Evolutionary conservation across 2,888 invertebrate genomes (phyloP).

Genomic region (Ametastegia equiseti): DNA sequence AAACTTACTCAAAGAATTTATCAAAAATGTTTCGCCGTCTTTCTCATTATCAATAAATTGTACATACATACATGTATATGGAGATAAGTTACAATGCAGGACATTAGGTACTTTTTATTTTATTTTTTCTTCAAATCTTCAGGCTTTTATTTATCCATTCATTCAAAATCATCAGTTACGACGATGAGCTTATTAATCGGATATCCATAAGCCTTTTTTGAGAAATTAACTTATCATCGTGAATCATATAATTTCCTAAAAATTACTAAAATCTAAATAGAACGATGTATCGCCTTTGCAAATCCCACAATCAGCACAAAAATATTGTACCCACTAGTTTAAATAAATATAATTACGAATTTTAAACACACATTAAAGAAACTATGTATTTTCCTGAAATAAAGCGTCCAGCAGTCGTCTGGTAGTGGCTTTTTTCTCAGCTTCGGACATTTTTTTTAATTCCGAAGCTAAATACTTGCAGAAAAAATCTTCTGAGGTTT

Average conservation of each 20-base stretch:
- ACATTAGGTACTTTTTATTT: too few species aligned
- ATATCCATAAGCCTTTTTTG: background rate
- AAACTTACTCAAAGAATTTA: background rate
- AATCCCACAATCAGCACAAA: background rate
- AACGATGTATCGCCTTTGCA: too few species aligned
- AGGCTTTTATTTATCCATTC: background rate
- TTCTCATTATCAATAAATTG: background rate
- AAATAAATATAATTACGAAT: background rate
- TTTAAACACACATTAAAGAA: background rate
- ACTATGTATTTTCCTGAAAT: background rate
- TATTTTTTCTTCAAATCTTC: background rate
- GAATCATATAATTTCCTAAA: too few species aligned
- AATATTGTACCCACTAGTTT: background rate
- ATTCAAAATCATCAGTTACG: background rate
- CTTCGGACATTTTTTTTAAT: constrained; percentile 14
- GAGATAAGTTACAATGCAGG: too few species aligned
- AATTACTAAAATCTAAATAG: too few species aligned
- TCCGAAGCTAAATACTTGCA: constrained; percentile 20
- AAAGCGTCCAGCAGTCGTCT: constrained; percentile 20
- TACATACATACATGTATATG: background rate
- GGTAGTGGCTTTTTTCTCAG: constrained; percentile 12
- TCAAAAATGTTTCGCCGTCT: background rate
- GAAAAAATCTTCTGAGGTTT: constrained; percentile 27
- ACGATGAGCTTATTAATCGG: background rate
- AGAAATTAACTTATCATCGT: background rate